These are phyloP conservation scores for Caenorhabditis afra DNA, from an alignment of 2,888 invertebrate genomes.

Conservation along the genomic window DNA sequence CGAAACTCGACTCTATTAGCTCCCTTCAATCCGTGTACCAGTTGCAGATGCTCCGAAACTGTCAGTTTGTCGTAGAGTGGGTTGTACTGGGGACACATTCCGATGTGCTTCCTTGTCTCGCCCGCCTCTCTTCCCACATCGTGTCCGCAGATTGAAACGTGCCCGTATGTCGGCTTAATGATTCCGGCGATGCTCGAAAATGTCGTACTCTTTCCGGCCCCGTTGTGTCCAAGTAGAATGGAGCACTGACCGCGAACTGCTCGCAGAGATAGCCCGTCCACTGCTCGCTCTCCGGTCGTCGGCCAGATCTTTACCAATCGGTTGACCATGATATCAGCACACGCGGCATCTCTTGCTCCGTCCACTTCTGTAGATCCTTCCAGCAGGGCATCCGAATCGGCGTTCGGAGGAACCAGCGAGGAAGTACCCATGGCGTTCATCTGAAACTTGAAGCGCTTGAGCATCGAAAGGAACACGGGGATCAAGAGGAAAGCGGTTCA, in stretches of 20 bases:
- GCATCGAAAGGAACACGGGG: neutral
- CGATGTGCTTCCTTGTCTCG: conserved; percentile 69
- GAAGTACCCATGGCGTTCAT: conserved; percentile 42
- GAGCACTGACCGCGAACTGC: conserved; percentile 77
- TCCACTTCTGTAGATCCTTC: conserved; percentile 69
- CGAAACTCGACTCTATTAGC: conserved; percentile 43
- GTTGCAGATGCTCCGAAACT: conserved; percentile 75
- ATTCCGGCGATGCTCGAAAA: conserved; percentile 73
- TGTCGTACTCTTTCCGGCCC: conserved; percentile 77
- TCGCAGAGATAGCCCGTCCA: conserved; percentile 73
- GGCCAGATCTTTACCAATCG: conserved; percentile 73
- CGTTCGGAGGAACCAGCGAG: conserved; percentile 25
- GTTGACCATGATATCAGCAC: conserved; percentile 70
- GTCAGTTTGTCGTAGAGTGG: conserved; percentile 76
- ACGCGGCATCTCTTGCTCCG: conserved; percentile 58
- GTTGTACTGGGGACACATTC: conserved; percentile 77
- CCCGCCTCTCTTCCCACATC: conserved; percentile 62
- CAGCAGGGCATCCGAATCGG: conserved; percentile 48
- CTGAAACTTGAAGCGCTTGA: conserved; percentile 42
- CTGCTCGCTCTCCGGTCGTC: conserved; percentile 74
- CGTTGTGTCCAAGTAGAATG: conserved; percentile 80
- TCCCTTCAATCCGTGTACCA: conserved; percentile 75
- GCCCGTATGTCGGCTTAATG: conserved; percentile 68
- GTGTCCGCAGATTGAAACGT: conserved; percentile 69
- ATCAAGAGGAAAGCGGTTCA: conserved; percentile 18